phyloP scores from a whole-genome alignment of 2,113 vertebrate species.

The Urocolius indicus region DNA sequence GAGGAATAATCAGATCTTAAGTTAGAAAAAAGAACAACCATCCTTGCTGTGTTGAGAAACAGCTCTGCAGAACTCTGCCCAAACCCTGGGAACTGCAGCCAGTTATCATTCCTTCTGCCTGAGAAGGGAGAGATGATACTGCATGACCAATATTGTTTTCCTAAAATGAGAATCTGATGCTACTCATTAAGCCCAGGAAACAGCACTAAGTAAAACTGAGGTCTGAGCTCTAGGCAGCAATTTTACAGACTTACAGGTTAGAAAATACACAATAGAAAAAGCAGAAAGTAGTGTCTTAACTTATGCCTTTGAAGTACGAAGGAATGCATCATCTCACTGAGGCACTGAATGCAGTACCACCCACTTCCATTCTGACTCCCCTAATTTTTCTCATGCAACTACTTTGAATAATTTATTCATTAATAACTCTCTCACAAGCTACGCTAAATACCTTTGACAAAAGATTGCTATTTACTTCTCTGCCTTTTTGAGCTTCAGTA shows the following conservation, averaged over 20 bases:
- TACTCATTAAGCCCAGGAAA: not conserved
- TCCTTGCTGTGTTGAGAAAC: not conserved
- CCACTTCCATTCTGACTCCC: not conserved
- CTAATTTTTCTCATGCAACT: not conserved
- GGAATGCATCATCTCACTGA: not conserved
- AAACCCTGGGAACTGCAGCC: not conserved
- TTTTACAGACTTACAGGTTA: not conserved
- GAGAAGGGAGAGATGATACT: not conserved
- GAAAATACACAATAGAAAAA: not conserved
- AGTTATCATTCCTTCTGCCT: conserved; percentile 12
- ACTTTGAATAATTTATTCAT: not conserved
- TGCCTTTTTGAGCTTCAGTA: not conserved
- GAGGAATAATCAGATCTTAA: conserved; percentile 7
- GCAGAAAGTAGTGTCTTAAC: not conserved
- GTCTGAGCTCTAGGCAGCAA: not conserved
- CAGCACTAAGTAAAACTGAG: not conserved
- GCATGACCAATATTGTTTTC: not conserved
- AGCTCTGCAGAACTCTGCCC: not conserved
- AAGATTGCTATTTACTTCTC: not conserved
- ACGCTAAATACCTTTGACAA: not conserved
- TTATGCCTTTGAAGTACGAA: not conserved
- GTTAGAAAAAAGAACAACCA: not conserved
- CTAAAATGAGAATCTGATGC: conserved; percentile 8
- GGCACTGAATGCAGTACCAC: not conserved
- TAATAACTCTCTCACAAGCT: not conserved